phyloP scores from a whole-genome alignment of 2,113 vertebrate genomes.

The Rhinichthys klamathensis region DNA sequence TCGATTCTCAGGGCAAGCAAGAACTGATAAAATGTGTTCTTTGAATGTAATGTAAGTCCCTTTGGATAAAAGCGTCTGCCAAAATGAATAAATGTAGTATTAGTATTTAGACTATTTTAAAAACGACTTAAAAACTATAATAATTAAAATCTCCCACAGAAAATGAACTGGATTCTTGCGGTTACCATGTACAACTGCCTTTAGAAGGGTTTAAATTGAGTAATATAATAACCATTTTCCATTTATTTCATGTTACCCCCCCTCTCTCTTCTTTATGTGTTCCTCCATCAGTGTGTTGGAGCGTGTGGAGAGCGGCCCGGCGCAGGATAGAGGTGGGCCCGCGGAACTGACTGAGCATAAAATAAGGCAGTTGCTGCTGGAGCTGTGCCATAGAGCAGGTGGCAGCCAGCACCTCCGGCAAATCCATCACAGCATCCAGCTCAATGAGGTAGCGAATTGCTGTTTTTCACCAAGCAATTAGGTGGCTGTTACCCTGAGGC shows the following conservation, averaged over 20 bases:
- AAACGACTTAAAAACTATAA: background rate
- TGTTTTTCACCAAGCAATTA: slow-evolving; percentile 95
- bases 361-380: slow-evolving; percentile 97
- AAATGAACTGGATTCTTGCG: background rate
- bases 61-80: background rate
- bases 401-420: slow-evolving; percentile 95
- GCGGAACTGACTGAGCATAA: slow-evolving; percentile 95
- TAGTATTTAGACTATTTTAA: background rate
- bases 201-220: background rate
- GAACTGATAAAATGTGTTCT: too few species aligned
- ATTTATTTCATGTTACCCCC: slow-evolving; percentile 7
- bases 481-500: slow-evolving; percentile 91
- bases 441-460: slow-evolving; percentile 99
- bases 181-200: background rate
- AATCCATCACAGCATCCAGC: slow-evolving; percentile 99
- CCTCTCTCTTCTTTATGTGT: slow-evolving; percentile 40
- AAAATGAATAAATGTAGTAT: background rate
- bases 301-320: slow-evolving; percentile 69
- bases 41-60: too few species aligned
- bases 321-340: slow-evolving; percentile 74
- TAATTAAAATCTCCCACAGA: background rate
- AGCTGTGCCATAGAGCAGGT: slow-evolving; percentile 99
- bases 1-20: too few species aligned
- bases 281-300: slow-evolving; percentile 78
- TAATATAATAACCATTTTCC: background rate